Evolutionary conservation across 2,888 invertebrate species (phyloP).

Genomic region (Gibbula magus): DNA sequence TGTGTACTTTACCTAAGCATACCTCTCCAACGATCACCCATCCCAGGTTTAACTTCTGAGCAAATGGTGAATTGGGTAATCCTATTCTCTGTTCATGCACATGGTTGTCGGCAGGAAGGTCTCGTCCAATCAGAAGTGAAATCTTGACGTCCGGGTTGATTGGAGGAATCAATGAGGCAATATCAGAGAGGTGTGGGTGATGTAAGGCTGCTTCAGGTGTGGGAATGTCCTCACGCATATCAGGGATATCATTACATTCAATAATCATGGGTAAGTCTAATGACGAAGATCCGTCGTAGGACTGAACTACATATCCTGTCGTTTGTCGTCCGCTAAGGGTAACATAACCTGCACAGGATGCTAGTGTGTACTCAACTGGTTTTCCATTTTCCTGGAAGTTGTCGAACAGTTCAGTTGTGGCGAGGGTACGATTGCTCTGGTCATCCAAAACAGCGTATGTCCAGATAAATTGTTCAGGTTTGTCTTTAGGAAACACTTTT

Average conservation of each 20-base stretch:
- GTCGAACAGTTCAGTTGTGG: conserved; percentile 31
- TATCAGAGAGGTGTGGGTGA: conserved; percentile 30
- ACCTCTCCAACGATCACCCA: conserved; percentile 42
- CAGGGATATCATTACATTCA: conserved; percentile 38
- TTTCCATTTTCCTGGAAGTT: conserved; percentile 18
- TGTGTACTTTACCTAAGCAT: conserved; percentile 39
- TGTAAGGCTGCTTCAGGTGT: conserved; percentile 34
- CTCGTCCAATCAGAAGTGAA: conserved; percentile 35
- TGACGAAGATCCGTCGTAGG: conserved; percentile 21
- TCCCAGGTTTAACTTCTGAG: conserved; percentile 32
- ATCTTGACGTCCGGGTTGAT: conserved; percentile 20
- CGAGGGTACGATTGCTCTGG: conserved; percentile 37
- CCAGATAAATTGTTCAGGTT: conserved; percentile 19
- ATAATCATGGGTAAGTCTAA: conserved; percentile 30
- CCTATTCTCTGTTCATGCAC: conserved; percentile 39
- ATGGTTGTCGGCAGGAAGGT: too few species aligned
- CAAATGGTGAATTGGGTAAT: conserved; percentile 32
- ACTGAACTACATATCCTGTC: conserved; percentile 25
- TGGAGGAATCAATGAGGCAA: conserved; percentile 30
- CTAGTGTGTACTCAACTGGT: conserved; percentile 26
- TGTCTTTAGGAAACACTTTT: conserved; percentile 20
- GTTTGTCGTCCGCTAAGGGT: conserved; percentile 27
- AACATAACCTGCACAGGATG: conserved; percentile 36
- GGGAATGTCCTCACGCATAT: conserved; percentile 34
- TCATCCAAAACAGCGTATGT: conserved; percentile 36